Evolutionary conservation across 2,888 invertebrate species (phyloP), one percentile per base, ranked within the genome.

Genomic region (Metallyticus violacea): DNA sequence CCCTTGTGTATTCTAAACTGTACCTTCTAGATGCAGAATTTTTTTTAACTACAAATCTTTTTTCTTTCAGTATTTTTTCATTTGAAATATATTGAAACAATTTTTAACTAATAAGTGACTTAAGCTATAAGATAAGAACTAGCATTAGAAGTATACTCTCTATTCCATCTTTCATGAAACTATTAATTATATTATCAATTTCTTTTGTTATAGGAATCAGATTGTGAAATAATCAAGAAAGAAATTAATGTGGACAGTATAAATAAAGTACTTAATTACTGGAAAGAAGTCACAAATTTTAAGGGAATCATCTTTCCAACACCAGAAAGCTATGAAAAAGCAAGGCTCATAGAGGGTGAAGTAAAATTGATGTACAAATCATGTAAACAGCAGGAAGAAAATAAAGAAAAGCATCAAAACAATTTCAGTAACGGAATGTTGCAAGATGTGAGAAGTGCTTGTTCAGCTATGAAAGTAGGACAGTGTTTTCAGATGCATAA

Each of bases 221-320:
- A 85, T 29, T 26, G 79, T 27, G 30, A 26, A 26, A 6, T 76
- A 22, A 28, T 85, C 15, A 29, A 77, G 22, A 29, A 15, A 80
- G 26, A 62, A 62, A 62, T 62, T 62, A 62, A 62, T 62, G 40
- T 15, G 22, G 22, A 62, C 0, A 77, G 40, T 26, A 82, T 81
- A 79, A n/a, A 78, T n/a, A 86, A 86, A 15, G 82, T 30, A 6
- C 22, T 86, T 26, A 29, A 28, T 5, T 22, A 77, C 9, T 87
- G 87, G 87, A 80, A 26, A 76, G 29, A 77, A 6, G 29, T 25
- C 29, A 30, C 76, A 22, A 77, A 28, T 26, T 87, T 87, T 85
- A 26, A 85, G 15, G 87, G 87, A 26, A 81, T 85, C n/a, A 25
- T 22, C 6, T 87, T 76, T 77, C 87, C 87, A 28, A 79, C 85